A percentile compares a stretch with the other conserved stretches of the same genome.
Conservation (phyloP, 2,113 vertebrate genomes). For the Ancistrus triradiatus region DNA sequence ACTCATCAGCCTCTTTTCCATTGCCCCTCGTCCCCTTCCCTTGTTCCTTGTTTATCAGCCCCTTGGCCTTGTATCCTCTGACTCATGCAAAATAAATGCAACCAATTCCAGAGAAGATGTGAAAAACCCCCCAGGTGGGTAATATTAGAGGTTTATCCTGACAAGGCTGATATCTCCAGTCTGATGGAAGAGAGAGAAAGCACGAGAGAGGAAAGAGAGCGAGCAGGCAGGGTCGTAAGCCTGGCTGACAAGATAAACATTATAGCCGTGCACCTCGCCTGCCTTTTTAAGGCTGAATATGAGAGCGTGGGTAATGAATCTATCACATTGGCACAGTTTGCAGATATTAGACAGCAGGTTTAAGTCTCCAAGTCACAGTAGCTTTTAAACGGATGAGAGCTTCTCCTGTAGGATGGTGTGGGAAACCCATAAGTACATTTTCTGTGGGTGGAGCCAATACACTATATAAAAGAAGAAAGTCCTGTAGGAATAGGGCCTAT, state of each 20-base stretch:
- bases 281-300: slow-evolving; percentile 7
- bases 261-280: not conserved
- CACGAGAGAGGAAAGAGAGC: not conserved
- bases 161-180: not conserved
- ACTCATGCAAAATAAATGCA: slow-evolving; percentile 19
- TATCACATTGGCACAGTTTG: not conserved
- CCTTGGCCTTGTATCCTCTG: not conserved
- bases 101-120: slow-evolving; percentile 17
- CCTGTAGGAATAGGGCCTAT: too few species aligned
- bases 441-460: too few species aligned
- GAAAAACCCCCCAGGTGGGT: slow-evolving; percentile 14
- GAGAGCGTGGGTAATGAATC: slow-evolving; percentile 23
- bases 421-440: too few species aligned
- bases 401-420: too few species aligned
- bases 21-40: not conserved
- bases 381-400: too few species aligned
- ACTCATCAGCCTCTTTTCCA: slow-evolving; percentile 5
- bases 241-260: slow-evolving; percentile 4
- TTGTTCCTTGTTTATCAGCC: not conserved
- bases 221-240: not conserved
- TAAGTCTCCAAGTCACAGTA: too few species aligned
- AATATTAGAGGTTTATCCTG: slow-evolving; percentile 6
- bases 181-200: slow-evolving; percentile 8
- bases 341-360: not conserved
- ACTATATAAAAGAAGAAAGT: too few species aligned